Evolutionary conservation across 1,140 invertebrate genomes (phyloP).

Genomic region (Popillia japonica): DNA sequence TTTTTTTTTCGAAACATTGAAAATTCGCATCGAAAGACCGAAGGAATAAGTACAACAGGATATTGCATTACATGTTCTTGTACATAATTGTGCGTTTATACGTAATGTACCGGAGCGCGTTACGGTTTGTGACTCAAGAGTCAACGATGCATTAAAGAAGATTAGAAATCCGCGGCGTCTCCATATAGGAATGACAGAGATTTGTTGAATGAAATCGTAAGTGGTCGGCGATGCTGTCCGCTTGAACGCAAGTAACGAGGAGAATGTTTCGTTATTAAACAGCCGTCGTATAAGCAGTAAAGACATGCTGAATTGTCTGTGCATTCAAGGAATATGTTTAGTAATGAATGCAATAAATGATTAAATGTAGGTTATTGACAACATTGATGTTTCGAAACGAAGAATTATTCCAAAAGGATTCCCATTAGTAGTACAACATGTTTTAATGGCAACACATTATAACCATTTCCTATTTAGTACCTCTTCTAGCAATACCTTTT

Average conservation of each 20-base stretch:
- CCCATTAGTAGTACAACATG: too few species aligned
- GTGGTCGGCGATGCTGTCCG: not conserved
- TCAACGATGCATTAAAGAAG: slow-evolving; percentile 26
- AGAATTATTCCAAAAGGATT: too few species aligned
- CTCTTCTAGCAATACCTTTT: too few species aligned
- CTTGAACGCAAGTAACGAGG: not conserved
- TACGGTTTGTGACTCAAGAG: not conserved
- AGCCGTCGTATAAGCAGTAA: not conserved
- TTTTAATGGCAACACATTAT: too few species aligned
- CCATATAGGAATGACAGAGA: slow-evolving; percentile 26
- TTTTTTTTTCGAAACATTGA: not conserved
- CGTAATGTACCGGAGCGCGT: not conserved
- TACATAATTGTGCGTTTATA: not conserved
- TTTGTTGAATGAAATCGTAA: slow-evolving; percentile 31
- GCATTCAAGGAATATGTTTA: not conserved
- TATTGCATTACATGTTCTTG: not conserved
- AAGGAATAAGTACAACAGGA: not conserved
- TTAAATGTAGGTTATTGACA: not conserved
- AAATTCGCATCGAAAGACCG: not conserved
- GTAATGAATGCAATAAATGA: too few species aligned
- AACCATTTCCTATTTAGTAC: too few species aligned
- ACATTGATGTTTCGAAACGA: too few species aligned
- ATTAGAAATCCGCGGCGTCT: not conserved
- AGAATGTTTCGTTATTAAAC: not conserved
- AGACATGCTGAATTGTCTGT: not conserved